Evolutionary conservation across 92 coral and sea anemone species (phyloP).

Genomic region (Plumapathes pennacea): DNA sequence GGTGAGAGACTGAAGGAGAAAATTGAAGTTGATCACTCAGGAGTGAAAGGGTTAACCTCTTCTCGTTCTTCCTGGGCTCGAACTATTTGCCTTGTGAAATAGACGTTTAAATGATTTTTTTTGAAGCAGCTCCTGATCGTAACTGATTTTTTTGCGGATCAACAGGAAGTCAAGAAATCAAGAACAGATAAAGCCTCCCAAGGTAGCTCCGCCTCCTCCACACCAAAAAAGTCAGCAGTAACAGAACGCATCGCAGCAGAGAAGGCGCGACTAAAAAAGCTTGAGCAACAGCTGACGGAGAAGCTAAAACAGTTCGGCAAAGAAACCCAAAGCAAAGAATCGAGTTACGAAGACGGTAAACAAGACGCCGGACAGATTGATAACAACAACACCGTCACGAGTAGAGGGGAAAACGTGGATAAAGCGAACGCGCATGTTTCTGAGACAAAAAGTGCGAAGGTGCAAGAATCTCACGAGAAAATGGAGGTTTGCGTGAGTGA

Average conservation of each 20-base stretch:
- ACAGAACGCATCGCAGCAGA: conserved; percentile 82
- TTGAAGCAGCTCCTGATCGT: too few species aligned
- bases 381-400: neutral
- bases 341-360: neutral
- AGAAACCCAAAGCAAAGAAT: neutral
- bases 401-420: neutral
- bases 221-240: conserved; percentile 48
- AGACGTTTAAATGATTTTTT: too few species aligned
- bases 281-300: conserved; percentile 82
- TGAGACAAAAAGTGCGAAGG: neutral
- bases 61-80: too few species aligned
- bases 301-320: conserved; percentile 61
- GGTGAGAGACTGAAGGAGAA: too few species aligned
- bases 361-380: neutral
- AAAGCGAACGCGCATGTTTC: neutral
- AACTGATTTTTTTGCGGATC: neutral
- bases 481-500: too few species aligned
- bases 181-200: conserved; percentile 25
- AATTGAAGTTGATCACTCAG: too few species aligned
- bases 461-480: neutral
- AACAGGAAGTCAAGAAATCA: conserved; percentile 15
- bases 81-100: too few species aligned
- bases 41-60: too few species aligned
- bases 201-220: conserved; percentile 34
- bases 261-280: conserved; percentile 72